Evolutionary conservation across 2,113 vertebrate genomes (phyloP).

Genomic region (Asarcornis scutulata): DNA sequence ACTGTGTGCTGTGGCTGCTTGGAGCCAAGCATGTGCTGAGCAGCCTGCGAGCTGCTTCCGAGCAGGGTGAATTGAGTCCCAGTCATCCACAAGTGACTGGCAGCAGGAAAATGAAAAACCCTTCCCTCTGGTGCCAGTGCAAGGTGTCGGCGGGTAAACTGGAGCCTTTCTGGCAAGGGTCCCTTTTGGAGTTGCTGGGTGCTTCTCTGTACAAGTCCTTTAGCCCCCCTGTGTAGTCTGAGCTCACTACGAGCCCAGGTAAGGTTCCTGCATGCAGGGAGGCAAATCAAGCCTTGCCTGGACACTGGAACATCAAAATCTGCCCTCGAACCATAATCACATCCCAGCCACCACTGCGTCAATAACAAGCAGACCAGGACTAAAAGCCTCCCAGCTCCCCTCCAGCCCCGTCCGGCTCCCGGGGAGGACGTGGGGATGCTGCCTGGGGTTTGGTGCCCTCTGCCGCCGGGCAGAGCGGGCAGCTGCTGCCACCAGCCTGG

Average conservation of each 20-base stretch:
- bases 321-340: rapidly evolving
- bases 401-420: not conserved
- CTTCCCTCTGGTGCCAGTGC: not conserved
- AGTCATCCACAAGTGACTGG: not conserved
- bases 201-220: rapidly evolving
- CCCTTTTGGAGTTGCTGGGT: not conserved
- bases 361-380: not conserved
- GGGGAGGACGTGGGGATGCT: no score
- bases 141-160: not conserved
- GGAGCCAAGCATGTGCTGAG: not conserved
- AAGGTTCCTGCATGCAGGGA: not conserved
- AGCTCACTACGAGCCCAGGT: not conserved
- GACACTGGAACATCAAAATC: rapidly evolving
- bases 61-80: not conserved
- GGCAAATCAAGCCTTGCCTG: not conserved
- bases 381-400: not conserved
- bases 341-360: not conserved
- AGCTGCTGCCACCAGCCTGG: not conserved
- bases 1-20: not conserved
- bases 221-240: rapidly evolving
- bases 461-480: not conserved
- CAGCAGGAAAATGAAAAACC: not conserved
- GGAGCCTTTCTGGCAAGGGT: not conserved
- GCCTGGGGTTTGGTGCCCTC: constrained; percentile 29
- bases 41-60: not conserved